These are phyloP conservation scores for Grallaria varia DNA, from an alignment of 2,113 vertebrate genomes.

Conservation along the genomic window DNA sequence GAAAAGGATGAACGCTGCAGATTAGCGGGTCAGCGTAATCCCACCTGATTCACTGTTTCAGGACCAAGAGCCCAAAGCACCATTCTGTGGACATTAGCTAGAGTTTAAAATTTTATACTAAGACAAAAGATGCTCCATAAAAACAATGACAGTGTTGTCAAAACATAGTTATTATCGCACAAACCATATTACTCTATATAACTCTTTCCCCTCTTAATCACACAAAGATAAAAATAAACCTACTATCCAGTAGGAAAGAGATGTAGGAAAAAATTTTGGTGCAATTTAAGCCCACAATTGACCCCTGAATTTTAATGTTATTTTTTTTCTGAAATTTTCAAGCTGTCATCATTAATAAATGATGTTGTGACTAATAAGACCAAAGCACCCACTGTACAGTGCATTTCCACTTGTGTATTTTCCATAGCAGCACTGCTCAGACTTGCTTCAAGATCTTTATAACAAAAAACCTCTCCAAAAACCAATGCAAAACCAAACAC, in stretches of 20 bases:
- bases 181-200: not conserved
- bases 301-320: not conserved
- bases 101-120: not conserved
- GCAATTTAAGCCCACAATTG: not conserved
- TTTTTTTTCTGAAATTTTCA: not conserved
- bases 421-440: not conserved
- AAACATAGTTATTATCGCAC: not conserved
- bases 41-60: slow-evolving; percentile 43
- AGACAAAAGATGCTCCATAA: not conserved
- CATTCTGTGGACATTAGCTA: not conserved
- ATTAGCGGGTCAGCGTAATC: slow-evolving; percentile 74
- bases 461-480: not conserved
- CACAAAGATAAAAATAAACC: not conserved
- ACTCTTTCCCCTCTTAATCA: not conserved
- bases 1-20: slow-evolving; percentile 69
- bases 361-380: not conserved
- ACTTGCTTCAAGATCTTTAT: not conserved
- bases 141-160: not conserved
- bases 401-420: not conserved
- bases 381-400: not conserved
- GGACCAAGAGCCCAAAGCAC: slow-evolving; percentile 12
- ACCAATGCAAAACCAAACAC: not conserved
- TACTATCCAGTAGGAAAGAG: not conserved
- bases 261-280: not conserved
- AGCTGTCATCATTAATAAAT: not conserved